Base-by-base conservation (phyloP, 2,797 vertebrate genomes). In the Perodicticus potto region DNA sequence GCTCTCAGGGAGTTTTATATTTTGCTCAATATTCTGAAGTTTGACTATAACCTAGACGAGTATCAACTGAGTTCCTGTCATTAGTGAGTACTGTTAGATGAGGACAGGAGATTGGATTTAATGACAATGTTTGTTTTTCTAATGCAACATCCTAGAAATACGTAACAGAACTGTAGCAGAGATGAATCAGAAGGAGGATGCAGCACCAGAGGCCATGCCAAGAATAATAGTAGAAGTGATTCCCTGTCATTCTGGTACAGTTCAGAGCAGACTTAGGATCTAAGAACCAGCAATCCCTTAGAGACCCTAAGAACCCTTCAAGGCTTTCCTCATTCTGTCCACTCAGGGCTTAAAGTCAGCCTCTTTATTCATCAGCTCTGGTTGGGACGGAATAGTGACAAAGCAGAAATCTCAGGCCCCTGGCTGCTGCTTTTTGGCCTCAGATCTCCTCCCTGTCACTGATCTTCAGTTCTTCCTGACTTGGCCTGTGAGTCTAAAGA, bases 1-100 rank as follows among this genome's bases (percentile, higher is more conserved):
- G 95, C 81, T 89, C 25, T 69, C 53, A 63, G 97, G 97, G 91
- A 92, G 72, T 97, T 97, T 97, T 95, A 94, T 81, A 73, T 96
- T 97, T 98, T 97, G 96, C 96, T 96, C 96, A 97, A 96, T 93
- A 78, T 90, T 94, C 96, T 88, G 23, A 82, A 96, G 65, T 90
- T 89, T 78, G 73, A 67, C 53, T 91, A 45, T 85, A 80, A 93
- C 34, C 67, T 70, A 81, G 43, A 74, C 73, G 77, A 95, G 55
- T 57, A 86, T 91, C 76, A 82, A 85, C 73, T 80, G 94, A 77
- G 27, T 93, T 96, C 80, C 95, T 92, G 80, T 95, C 89, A 89
- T 95, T 61, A 89, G 78, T 4, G 55, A 32, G 67, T 72, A 67
- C 83, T 27, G 29, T 89, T 45, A 87, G 57, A 83, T 93, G 69